A percentile compares a stretch with the other conserved stretches of the same genome.
Evolutionary conservation across 2,797 vertebrate species (phyloP).

Genomic region (Clarias platycephalus): DNA sequence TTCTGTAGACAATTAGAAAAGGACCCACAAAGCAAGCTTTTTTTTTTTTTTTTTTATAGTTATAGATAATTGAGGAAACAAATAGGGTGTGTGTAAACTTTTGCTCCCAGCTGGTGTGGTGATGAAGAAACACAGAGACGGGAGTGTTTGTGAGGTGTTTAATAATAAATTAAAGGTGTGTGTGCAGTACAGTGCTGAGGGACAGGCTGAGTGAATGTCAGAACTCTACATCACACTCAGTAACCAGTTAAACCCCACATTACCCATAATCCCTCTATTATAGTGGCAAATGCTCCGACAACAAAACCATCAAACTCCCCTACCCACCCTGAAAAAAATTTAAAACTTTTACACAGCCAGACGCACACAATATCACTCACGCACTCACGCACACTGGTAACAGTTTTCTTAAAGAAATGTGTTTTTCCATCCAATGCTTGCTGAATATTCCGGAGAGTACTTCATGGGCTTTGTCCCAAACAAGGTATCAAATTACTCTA

Average conservation of each 20-base stretch:
- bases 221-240: constrained; percentile 1
- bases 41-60: not conserved
- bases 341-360: not conserved
- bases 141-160: constrained; percentile 18
- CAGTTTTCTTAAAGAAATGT: constrained; percentile 14
- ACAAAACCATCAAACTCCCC: not conserved
- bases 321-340: too few species aligned
- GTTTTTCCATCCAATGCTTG: constrained; percentile 4
- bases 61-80: not conserved
- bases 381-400: not conserved
- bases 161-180: constrained; percentile 41
- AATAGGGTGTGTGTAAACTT: too few species aligned
- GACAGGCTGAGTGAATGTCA: constrained; percentile 13
- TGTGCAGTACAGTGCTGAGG: constrained; percentile 30
- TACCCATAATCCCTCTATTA: constrained; percentile 32
- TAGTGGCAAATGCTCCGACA: constrained; percentile 24
- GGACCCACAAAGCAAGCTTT: not conserved
- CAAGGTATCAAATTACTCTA: not conserved
- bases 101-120: not conserved
- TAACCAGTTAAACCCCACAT: constrained; percentile 11
- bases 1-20: not conserved
- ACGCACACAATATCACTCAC: not conserved
- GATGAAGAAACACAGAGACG: not conserved
- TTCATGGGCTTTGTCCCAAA: not conserved
- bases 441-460: not conserved